Evolutionary conservation across 2,888 invertebrate species (phyloP).

Genomic region (Saturnia pavonia): DNA sequence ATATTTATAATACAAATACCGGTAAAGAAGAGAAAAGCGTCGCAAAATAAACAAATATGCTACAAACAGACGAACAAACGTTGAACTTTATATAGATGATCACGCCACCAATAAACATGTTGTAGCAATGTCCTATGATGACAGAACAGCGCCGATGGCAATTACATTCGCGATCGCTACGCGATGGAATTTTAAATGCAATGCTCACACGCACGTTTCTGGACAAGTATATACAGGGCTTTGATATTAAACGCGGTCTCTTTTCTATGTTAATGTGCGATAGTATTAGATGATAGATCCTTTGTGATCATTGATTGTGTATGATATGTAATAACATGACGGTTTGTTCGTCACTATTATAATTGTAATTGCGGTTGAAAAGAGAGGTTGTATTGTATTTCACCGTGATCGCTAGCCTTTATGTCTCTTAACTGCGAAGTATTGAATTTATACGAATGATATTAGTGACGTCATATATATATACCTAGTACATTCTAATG

Average conservation of each 20-base stretch:
- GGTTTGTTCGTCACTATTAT: conserved; percentile 30
- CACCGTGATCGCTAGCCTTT: neutral
- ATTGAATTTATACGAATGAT: neutral
- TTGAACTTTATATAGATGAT: neutral
- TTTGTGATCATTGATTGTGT: conserved; percentile 27
- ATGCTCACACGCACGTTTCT: conserved; percentile 28
- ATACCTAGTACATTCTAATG: no score
- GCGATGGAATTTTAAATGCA: conserved; percentile 10
- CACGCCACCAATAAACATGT: conserved; percentile 35
- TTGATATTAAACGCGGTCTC: conserved; percentile 62
- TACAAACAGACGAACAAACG: neutral
- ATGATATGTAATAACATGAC: conserved; percentile 23
- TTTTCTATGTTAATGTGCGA: conserved; percentile 58
- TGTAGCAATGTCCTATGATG: conserved; percentile 50
- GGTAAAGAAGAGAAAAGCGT: no score
- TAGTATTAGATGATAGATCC: conserved; percentile 50
- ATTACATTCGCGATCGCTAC: conserved; percentile 24
- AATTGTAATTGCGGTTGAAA: conserved; percentile 28
- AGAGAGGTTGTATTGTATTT: neutral
- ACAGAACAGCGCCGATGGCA: conserved; percentile 40
- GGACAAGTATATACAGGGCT: conserved; percentile 33
- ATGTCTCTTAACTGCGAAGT: neutral
- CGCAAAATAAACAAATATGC: no score
- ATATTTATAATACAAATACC: no score
- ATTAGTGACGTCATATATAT: neutral